These are phyloP conservation scores for Andrena bucephala DNA, from an alignment of 2,888 invertebrate species.

Conservation along the genomic window DNA sequence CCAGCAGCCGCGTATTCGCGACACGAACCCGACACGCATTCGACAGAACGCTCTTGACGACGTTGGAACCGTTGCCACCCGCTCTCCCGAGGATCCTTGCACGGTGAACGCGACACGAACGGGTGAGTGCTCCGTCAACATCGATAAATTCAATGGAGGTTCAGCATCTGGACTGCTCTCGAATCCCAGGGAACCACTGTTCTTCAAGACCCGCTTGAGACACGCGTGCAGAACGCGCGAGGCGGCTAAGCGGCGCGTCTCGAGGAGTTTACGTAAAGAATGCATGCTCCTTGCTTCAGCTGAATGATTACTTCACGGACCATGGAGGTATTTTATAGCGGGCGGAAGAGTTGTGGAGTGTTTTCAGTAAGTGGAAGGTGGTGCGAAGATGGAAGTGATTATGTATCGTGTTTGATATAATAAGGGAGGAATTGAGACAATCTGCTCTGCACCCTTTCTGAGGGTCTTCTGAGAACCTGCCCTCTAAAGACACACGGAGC, in stretches of 20 bases:
- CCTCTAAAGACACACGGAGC: too few relatives aligned
- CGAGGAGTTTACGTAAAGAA: background rate
- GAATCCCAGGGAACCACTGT: slow-evolving; percentile 58
- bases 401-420: too few relatives aligned
- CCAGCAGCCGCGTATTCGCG: slow-evolving; percentile 36
- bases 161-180: slow-evolving; percentile 50
- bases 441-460: too few relatives aligned
- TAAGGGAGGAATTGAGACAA: too few relatives aligned
- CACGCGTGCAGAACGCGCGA: slow-evolving; percentile 24
- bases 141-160: slow-evolving; percentile 64
- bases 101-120: slow-evolving; percentile 67
- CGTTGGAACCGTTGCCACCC: slow-evolving; percentile 43
- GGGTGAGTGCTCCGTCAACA: slow-evolving; percentile 75
- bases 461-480: too few relatives aligned
- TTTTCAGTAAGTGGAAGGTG: too few relatives aligned
- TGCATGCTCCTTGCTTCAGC: slow-evolving; percentile 1
- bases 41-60: slow-evolving; percentile 35
- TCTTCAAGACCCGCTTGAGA: slow-evolving; percentile 47
- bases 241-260: background rate
- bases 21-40: slow-evolving; percentile 28
- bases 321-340: too few relatives aligned
- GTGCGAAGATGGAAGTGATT: too few relatives aligned
- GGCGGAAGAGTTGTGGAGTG: too few relatives aligned
- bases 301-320: too few relatives aligned
- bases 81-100: slow-evolving; percentile 48